A percentile compares a stretch with the other conserved stretches of the same genome.
phyloP scores from a whole-genome alignment of 2,888 invertebrate species.

The Aphodius granarius region DNA sequence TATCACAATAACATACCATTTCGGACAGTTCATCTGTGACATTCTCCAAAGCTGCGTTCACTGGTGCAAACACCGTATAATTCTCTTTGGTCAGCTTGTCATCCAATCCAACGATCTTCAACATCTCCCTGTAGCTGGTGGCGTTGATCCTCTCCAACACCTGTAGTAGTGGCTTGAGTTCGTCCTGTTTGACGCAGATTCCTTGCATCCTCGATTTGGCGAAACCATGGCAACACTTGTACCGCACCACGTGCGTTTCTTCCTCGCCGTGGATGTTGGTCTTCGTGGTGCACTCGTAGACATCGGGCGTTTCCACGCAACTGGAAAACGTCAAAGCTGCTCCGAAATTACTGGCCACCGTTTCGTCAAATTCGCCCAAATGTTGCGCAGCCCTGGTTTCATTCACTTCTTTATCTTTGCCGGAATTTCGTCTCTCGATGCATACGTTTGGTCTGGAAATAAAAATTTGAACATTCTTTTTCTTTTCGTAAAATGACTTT shows the following conservation, averaged over 20 bases:
- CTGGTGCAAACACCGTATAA: conserved; percentile 65
- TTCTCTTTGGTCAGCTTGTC: conserved; percentile 57
- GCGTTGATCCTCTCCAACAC: conserved; percentile 62
- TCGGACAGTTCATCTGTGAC: conserved; percentile 58
- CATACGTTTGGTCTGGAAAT: conserved; percentile 63
- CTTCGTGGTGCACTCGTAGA: conserved; percentile 60
- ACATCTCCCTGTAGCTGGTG: conserved; percentile 61
- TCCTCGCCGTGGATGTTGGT: conserved; percentile 61
- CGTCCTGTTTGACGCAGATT: conserved; percentile 55
- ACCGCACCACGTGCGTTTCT: conserved; percentile 63
- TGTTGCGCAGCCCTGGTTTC: conserved; percentile 44
- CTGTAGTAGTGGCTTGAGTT: conserved; percentile 59
- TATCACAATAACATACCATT: conserved; percentile 51
- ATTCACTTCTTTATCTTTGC: conserved; percentile 50
- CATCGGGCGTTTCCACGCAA: conserved; percentile 55
- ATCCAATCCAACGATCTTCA: conserved; percentile 57
- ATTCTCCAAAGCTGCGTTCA: conserved; percentile 62
- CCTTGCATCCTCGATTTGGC: conserved; percentile 48
- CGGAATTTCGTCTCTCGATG: conserved; percentile 60
- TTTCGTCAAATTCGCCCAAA: conserved; percentile 36
- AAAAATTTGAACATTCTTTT: too few species aligned
- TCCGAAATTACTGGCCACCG: conserved; percentile 48
- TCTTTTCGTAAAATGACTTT: too few species aligned
- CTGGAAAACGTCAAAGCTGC: conserved; percentile 55
- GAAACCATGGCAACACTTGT: conserved; percentile 72